A percentile compares a stretch with the other conserved stretches of the same genome.
phyloP scores from a whole-genome alignment of 1,140 invertebrate genomes.

The Diorhabda sublineata region DNA sequence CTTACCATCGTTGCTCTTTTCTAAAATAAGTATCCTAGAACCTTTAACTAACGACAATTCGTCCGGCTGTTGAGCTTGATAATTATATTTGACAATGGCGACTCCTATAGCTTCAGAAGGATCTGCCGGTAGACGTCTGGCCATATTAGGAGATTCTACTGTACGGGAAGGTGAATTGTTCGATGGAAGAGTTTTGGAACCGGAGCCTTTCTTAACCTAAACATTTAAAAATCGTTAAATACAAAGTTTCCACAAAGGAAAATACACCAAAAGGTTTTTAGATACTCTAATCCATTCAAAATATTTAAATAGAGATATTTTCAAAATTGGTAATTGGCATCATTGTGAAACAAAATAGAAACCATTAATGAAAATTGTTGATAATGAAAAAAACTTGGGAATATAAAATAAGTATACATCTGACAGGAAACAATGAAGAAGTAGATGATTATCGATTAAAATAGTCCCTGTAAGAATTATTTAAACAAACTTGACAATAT shows the following conservation, averaged over 20 bases:
- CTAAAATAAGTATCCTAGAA: constrained; percentile 85
- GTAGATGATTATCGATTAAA: no score
- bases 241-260: not conserved
- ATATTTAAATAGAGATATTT: no score
- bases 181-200: constrained; percentile 78
- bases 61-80: constrained; percentile 95
- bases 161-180: constrained; percentile 77
- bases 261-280: no score
- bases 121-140: constrained; percentile 70
- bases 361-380: no score
- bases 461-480: no score
- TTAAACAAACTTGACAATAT: no score
- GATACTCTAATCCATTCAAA: no score
- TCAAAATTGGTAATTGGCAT: no score
- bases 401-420: no score
- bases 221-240: constrained; percentile 1
- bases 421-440: no score
- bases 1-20: constrained; percentile 92
- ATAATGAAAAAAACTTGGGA: no score
- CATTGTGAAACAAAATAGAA: no score
- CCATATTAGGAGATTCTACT: constrained; percentile 71
- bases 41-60: constrained; percentile 92
- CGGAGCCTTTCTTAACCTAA: constrained; percentile 52
- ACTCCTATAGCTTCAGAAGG: constrained; percentile 83
- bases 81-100: constrained; percentile 96